Base-by-base conservation (phyloP, 1,140 invertebrate species). In the Philopotamus ludificatus region DNA sequence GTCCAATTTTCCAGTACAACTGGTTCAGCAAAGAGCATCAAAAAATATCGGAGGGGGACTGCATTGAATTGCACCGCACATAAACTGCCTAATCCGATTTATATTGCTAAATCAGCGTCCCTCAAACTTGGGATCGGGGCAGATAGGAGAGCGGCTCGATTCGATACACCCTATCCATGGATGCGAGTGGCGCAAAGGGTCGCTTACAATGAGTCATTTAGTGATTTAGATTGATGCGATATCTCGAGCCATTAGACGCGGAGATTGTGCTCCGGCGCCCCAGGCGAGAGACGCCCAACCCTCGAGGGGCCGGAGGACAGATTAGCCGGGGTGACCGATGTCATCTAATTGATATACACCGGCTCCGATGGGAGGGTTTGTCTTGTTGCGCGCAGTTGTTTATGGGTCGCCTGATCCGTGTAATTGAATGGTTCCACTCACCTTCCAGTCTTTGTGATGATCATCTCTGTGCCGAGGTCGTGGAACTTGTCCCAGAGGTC, bases 381-480 rank as follows among this genome's bases (percentile, higher is more conserved):
- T 26, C 47, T 25, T 61, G 47, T 51, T 57, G 65, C 60, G 20
- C 55, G 23, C 34, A 50, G 15, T 41, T 7, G 28, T 47, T 39
- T 42, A 44, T 62, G 44, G 34, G 51, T 62, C 51, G 16, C 60
- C 28, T 12, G 28, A 34, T 12, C 28, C 28, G 28, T 12, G 28
- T 60, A 47, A 53, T 26, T 61, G 49, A 47, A 47, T 44, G 22
- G 44, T 25, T 61, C 44, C 28, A 42, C 50, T 47, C 45, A 97
- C 94, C 95, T 89, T 76, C 95, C 95, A 63, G 93, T 94, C 80
- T 97, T 97, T 18, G 95, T 98, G 78, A 98, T 97, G 79, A 98
- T 98, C 95, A 98, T 97, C 78, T 98, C 95, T 0, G 95, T 97
- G 67, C 94, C 93, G 51, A 96, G 82, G 65, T 94, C 89, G 79